Conservation (phyloP, 2,888 invertebrate species). For the Nomada hirtipes region DNA sequence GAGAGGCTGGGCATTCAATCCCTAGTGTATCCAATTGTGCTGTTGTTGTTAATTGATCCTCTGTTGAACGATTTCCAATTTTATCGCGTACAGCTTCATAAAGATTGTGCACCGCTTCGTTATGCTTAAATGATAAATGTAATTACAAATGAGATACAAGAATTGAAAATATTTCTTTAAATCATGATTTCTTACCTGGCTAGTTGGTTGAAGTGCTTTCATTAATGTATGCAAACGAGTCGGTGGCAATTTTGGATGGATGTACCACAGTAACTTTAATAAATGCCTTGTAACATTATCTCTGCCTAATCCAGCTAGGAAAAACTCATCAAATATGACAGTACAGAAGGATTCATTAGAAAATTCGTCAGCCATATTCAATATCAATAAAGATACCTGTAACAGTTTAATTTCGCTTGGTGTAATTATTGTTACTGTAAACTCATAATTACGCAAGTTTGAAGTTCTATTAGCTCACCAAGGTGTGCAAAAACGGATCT, state of each 20-base stretch:
- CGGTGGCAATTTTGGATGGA: constrained; percentile 93
- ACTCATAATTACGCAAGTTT: constrained; percentile 12
- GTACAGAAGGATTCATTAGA: constrained; percentile 97
- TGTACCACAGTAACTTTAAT: constrained; percentile 95
- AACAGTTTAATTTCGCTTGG: constrained; percentile 28
- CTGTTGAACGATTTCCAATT: constrained; percentile 86
- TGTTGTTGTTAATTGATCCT: constrained; percentile 87
- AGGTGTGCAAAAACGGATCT: constrained; percentile 96
- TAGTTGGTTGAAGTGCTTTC: constrained; percentile 89
- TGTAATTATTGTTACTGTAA: constrained; percentile 2
- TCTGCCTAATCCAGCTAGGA: constrained; percentile 94
- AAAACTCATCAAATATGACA: constrained; percentile 97
- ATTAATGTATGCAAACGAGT: constrained; percentile 92
- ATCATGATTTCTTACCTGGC: constrained; percentile 80
- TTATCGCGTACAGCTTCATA: constrained; percentile 92
- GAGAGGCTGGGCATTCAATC: constrained; percentile 91
- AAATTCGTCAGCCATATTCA: constrained; percentile 95
- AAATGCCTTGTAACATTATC: constrained; percentile 97
- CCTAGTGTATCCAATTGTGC: constrained; percentile 88
- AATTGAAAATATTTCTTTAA: not conserved
- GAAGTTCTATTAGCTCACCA: constrained; percentile 85
- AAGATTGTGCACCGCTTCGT: constrained; percentile 92
- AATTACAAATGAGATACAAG: constrained; percentile 20
- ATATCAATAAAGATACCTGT: constrained; percentile 90
- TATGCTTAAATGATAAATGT: constrained; percentile 86